Evolutionary conservation across 2,113 vertebrate species (phyloP), one percentile per base, ranked within the genome.

Genomic region (Fregetta grallaria): DNA sequence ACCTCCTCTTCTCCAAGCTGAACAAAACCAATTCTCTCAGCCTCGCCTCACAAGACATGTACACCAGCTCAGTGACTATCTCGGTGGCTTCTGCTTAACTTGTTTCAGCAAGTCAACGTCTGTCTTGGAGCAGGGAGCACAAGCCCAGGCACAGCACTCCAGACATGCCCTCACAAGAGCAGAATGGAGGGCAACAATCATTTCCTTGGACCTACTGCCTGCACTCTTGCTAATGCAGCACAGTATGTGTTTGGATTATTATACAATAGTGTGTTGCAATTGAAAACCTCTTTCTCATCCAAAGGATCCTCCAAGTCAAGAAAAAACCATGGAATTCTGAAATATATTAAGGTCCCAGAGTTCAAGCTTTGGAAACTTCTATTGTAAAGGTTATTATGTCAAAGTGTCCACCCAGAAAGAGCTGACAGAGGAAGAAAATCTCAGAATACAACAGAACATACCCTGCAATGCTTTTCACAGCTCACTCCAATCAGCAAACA

Each of bases 161-260:
- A 56, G 36, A 38, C 16, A 18, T 3, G 14, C 29, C 34, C 78
- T 70, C 50, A 66, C 21, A 47, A 9, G 26, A 73, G 7, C 34
- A 15, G 65, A 52, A n/a, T 21, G 12, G 20, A 86, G 6, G 2
- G 5, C 30, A 86, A 18, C 8, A 44, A 34, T 10, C 2, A 66
- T 52, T 42, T 74, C 13, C 15, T 44, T 36, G 26, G 13, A 29
- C 23, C 44, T n/a, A 9, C 1, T 52, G 36, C 49, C 34, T n/a
- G 12, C 15, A 4, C 19, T 47, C 26, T 6, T 53, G 50, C 21
- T 34, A n/a, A 49, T 22, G 15, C 71, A 91, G 18, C 30, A 32
- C 0, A 0, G 25, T 38, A 19, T 1, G 1, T 15, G 9, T 26
- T 79, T 26, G 36, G 6, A 26, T 67, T 85, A 32, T 49, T 38